Evolutionary conservation across 2,113 vertebrate species (phyloP).

Genomic region (Carassius gibelio): DNA sequence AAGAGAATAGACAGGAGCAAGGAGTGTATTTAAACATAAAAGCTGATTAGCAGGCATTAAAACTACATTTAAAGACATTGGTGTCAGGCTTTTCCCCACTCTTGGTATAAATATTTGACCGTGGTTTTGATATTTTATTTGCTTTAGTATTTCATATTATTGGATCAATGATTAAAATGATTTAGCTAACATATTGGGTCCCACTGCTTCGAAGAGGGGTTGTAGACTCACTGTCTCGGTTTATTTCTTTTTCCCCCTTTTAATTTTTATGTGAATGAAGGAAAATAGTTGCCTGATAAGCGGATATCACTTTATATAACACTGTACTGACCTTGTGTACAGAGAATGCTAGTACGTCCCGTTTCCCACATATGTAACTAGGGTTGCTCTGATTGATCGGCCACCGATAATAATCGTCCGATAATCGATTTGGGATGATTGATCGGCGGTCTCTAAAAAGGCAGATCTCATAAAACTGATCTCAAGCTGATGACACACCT

Average conservation of each 20-base stretch:
- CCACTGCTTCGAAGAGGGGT: neutral
- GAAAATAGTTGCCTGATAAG: too few relatives aligned
- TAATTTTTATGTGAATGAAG: too few relatives aligned
- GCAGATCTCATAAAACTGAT: too few relatives aligned
- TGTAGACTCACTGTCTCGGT: neutral
- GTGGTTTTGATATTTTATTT: neutral
- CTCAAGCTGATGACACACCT: too few relatives aligned
- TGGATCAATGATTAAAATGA: neutral
- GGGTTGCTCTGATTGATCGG: too few relatives aligned
- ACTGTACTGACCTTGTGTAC: neutral
- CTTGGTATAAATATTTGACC: neutral
- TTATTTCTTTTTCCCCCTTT: too few relatives aligned
- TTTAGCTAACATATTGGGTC: neutral
- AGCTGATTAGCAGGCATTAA: conserved; percentile 73
- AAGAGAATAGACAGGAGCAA: conserved; percentile 25
- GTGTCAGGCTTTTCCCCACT: conserved; percentile 52
- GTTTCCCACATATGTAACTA: neutral
- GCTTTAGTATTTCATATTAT: neutral
- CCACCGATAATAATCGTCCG: too few relatives aligned
- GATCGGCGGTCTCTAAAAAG: too few relatives aligned
- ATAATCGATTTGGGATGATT: too few relatives aligned
- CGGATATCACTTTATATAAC: conserved; percentile 3
- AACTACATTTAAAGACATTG: conserved; percentile 64
- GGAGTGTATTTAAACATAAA: conserved; percentile 71
- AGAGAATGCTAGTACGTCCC: too few relatives aligned